Evolutionary conservation across 35 echinoderm and acorn worm species (phyloP).

Genomic region (Hemicentrotus pulcherrimus): DNA sequence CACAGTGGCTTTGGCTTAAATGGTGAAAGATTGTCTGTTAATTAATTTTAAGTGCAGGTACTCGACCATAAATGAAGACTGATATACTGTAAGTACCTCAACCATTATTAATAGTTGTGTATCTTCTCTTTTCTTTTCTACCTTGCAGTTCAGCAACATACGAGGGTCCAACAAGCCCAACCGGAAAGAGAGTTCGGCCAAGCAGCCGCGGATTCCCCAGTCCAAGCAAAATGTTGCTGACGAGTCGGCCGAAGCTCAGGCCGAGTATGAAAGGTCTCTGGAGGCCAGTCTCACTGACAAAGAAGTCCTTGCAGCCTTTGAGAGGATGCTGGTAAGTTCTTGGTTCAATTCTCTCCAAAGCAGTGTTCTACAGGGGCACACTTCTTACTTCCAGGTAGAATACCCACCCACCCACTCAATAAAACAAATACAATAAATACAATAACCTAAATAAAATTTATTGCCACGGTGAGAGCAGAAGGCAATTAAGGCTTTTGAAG

Average conservation of each 20-base stretch:
- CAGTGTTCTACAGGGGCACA: neutral
- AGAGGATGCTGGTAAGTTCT: conserved; percentile 64
- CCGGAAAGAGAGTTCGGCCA: conserved; percentile 40
- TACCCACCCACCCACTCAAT: too few species aligned
- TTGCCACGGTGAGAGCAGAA: too few species aligned
- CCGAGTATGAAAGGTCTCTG: conserved; percentile 51
- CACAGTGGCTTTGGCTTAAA: neutral
- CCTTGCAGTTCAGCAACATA: conserved; percentile 53
- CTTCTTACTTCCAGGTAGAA: neutral
- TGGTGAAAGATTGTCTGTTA: neutral
- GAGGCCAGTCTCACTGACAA: conserved; percentile 45
- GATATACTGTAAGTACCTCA: neutral
- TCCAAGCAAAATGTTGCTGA: conserved; percentile 36
- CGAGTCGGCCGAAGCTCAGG: conserved; percentile 33
- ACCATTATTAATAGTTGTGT: neutral
- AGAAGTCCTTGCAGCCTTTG: conserved; percentile 66
- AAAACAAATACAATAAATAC: too few species aligned
- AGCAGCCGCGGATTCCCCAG: conserved; percentile 30
- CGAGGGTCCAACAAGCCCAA: conserved; percentile 51
- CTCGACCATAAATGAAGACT: neutral
- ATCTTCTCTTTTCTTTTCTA: neutral
- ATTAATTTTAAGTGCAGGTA: neutral
- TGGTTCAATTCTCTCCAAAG: neutral
- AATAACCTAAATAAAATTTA: too few species aligned
- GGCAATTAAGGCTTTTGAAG: too few species aligned